Conservation (phyloP, 2,888 invertebrate species). For the Habrosyne pyritoides region DNA sequence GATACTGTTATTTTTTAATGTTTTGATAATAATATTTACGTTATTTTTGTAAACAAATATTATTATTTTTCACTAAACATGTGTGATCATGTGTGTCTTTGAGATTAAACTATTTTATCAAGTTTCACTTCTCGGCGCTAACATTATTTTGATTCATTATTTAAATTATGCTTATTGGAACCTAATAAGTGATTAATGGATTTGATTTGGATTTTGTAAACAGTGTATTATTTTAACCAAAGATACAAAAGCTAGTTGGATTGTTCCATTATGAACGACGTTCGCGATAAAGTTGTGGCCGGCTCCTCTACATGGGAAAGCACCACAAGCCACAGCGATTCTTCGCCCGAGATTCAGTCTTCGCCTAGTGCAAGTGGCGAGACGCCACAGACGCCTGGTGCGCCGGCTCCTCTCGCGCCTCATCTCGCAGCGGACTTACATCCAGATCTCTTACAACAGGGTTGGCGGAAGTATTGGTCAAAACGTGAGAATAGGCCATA, state of each 20-base stretch:
- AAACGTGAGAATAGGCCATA: conserved; percentile 97
- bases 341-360: conserved; percentile 73
- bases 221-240: conserved; percentile 16
- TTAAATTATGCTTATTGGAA: conserved; percentile 61
- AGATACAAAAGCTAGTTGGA: conserved; percentile 12
- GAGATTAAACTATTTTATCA: conserved; percentile 38
- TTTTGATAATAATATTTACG: conserved; percentile 41
- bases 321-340: conserved; percentile 65
- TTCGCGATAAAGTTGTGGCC: conserved; percentile 79
- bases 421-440: conserved; percentile 76
- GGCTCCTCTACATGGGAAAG: conserved; percentile 77
- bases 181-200: conserved; percentile 47
- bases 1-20: conserved; percentile 54
- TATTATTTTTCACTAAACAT: conserved; percentile 13
- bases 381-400: conserved; percentile 84
- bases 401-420: conserved; percentile 79
- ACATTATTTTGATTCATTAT: conserved; percentile 57
- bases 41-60: conserved; percentile 26
- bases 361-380: conserved; percentile 74
- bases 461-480: conserved; percentile 99
- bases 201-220: conserved; percentile 8
- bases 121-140: conserved; percentile 64
- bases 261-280: conserved; percentile 75
- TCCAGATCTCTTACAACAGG: conserved; percentile 87
- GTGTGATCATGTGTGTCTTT: conserved; percentile 28